Base-by-base conservation (phyloP, 2,797 vertebrate genomes). In the Champsocephalus esox region DNA sequence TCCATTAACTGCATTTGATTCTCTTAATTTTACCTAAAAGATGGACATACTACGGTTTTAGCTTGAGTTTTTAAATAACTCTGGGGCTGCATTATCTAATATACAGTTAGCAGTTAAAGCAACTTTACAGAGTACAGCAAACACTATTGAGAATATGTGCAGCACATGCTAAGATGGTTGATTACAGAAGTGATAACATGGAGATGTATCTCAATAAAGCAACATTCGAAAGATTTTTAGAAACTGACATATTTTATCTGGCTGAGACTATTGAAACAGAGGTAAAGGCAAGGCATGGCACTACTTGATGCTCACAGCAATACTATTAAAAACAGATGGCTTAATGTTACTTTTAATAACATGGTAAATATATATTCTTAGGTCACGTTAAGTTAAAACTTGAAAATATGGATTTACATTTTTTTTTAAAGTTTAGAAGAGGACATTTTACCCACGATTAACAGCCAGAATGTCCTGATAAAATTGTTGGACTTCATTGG, bases 401-500 rank as follows among this genome's bases (percentile, higher is more conserved):
- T 12, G 13, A 32, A 38, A 5, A 41, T 19, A n/a, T 4, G 16
- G n/a, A 38, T 28, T 24, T 24, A 19, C 19, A 19, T 19, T 19
- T 19, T 19, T 19, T 19, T 19, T 19, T 19, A 19, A 19, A 19
- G 11, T 66, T 50, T 16, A 58, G 17, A 9, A 64, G n/a, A 77
- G 12, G 19, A 55, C 38, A 61, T 62, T 77, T 77, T 60, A 41
- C 56, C 11, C 52, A 79, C 1, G 10, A 55, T 41, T 79, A 24
- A 67, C 67, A 66, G 32, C 63, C 63, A 62, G 3, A 51, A 21
- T 17, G 21, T 71, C 49, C 41, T 75, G 41, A 77, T 46, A 62
- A 75, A 82, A 63, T 19, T 61, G 12, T 52, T 44, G 2, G 12
- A 71, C 38, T 73, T 62, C 9, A 44, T 75, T 65, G 57, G 7